Evolutionary conservation across 1,140 invertebrate genomes (phyloP).

Genomic region (Bombus huntii): DNA sequence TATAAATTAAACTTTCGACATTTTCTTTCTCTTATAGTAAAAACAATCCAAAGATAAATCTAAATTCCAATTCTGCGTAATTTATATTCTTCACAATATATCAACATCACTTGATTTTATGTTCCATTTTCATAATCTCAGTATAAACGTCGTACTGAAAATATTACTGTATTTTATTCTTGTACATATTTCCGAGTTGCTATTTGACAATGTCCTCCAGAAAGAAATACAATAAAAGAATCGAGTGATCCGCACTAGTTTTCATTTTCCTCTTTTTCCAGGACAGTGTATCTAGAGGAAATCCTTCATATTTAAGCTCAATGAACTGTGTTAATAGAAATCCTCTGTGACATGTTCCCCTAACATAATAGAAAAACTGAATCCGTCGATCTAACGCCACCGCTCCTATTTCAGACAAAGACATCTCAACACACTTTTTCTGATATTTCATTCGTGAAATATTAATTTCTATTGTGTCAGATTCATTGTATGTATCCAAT

Average conservation of each 20-base stretch:
- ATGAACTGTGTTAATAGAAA: conserved; percentile 36
- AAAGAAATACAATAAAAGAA: conserved; percentile 18
- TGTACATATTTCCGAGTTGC: neutral
- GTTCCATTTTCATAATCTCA: neutral
- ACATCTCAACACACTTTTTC: neutral
- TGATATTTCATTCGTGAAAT: neutral
- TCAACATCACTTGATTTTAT: neutral
- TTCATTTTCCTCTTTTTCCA: conserved; percentile 7
- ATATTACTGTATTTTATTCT: too few species aligned
- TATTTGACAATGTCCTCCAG: neutral
- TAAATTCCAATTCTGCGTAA: neutral
- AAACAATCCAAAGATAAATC: neutral
- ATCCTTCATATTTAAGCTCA: conserved; percentile 28
- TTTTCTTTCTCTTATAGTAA: too few species aligned
- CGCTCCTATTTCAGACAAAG: conserved; percentile 9
- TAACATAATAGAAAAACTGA: conserved; percentile 23
- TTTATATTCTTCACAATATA: neutral
- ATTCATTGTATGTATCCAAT: neutral
- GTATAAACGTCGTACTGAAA: neutral
- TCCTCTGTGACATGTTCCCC: neutral
- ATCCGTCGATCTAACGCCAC: conserved; percentile 15
- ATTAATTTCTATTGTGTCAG: neutral
- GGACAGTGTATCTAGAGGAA: neutral
- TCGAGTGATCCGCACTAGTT: neutral
- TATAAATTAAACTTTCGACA: too few species aligned